Conservation (phyloP, 2,888 invertebrate species). For the Lathronympha strigana region DNA sequence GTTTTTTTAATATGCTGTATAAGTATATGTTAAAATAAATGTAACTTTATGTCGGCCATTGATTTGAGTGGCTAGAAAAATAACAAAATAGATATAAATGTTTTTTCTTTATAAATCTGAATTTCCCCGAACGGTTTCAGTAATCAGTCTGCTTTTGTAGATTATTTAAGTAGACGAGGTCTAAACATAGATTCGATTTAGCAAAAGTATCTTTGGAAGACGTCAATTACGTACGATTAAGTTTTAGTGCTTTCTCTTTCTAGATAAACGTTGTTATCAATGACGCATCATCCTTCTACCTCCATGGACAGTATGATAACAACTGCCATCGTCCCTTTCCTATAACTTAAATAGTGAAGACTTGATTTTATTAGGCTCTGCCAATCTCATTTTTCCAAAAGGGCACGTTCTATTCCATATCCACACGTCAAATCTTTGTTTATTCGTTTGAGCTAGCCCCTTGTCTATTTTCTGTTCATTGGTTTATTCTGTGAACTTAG, state of each 20-base stretch:
- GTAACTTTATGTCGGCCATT: too few relatives aligned
- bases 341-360: too few relatives aligned
- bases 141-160: not conserved
- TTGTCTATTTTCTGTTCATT: slow-evolving; percentile 41
- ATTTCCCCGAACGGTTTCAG: slow-evolving; percentile 6
- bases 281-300: not conserved
- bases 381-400: not conserved
- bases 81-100: not conserved
- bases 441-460: slow-evolving; percentile 14
- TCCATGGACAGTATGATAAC: too few relatives aligned
- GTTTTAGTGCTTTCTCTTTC: not conserved
- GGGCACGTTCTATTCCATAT: not conserved
- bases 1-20: too few relatives aligned
- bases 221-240: too few relatives aligned
- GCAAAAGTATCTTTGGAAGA: not conserved
- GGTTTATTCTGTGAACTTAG: slow-evolving; percentile 47
- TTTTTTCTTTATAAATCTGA: not conserved
- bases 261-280: not conserved
- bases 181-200: not conserved
- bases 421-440: not conserved
- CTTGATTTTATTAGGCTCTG: not conserved
- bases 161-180: slow-evolving; percentile 8
- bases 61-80: not conserved
- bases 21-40: too few relatives aligned
- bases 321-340: too few relatives aligned